Percentiles rank a stretch among this genome's conserved stretches.
Conservation (phyloP, 2,797 vertebrate genomes). For the Tolypeutes matacus region DNA sequence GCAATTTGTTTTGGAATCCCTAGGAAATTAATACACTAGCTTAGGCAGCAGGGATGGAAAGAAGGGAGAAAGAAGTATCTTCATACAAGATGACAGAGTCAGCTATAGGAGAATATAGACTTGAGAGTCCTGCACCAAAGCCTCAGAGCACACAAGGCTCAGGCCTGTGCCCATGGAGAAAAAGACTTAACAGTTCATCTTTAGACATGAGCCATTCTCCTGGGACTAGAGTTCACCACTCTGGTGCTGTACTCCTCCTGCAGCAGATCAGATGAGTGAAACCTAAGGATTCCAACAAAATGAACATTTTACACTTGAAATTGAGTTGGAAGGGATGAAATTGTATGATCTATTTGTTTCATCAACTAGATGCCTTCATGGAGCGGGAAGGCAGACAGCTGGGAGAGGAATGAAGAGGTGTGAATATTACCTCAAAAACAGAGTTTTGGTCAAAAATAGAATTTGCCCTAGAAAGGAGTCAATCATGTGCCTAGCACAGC, state of each 20-base stretch:
- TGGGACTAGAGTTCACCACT: background rate
- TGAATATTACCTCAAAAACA: constrained; percentile 1
- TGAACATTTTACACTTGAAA: background rate
- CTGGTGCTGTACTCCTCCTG: background rate
- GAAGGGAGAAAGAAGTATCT: background rate
- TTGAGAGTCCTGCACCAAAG: background rate
- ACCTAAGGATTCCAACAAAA: constrained; percentile 28
- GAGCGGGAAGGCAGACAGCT: background rate
- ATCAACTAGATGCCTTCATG: background rate
- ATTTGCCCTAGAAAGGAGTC: background rate
- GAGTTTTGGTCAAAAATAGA: background rate
- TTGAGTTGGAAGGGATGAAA: background rate
- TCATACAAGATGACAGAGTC: background rate
- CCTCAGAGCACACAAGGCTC: background rate
- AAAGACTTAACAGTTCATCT: background rate
- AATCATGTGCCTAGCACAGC: background rate
- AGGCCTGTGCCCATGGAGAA: background rate
- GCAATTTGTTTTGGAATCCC: too few relatives aligned
- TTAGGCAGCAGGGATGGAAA: background rate
- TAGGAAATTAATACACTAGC: background rate
- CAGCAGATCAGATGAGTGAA: background rate
- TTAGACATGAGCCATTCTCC: background rate
- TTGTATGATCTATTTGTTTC: background rate
- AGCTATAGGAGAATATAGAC: background rate
- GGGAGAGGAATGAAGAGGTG: background rate